A percentile compares a stretch with the other conserved stretches of the same genome.
phyloP scores from a whole-genome alignment of 2,888 invertebrate species.

The Latrodectus elegans region DNA sequence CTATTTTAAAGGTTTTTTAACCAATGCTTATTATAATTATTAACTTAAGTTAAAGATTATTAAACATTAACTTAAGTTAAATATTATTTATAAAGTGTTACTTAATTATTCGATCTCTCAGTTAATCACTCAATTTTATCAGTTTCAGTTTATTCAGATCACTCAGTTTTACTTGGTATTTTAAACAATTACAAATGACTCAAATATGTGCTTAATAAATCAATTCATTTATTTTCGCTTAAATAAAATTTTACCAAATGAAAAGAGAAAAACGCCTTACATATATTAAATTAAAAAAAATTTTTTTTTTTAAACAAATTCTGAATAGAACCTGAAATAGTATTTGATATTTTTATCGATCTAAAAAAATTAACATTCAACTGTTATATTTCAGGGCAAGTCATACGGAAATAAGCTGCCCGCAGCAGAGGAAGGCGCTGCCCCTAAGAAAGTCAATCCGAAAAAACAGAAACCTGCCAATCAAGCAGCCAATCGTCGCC shows the following conservation, averaged over 20 bases:
- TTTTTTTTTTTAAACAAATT: neutral
- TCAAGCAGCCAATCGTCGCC: conserved; percentile 35
- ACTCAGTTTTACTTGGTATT: neutral
- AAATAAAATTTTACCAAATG: neutral
- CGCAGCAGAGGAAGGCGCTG: neutral
- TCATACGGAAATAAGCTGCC: conserved; percentile 24
- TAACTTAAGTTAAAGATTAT: no score
- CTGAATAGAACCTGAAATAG: neutral
- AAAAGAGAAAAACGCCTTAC: neutral
- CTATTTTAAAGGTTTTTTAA: no score
- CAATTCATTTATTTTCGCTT: neutral
- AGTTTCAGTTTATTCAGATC: no score
- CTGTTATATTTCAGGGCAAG: conserved; percentile 23
- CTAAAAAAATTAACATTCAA: neutral
- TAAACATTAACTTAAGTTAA: no score
- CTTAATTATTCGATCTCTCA: no score
- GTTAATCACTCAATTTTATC: no score
- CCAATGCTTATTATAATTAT: no score
- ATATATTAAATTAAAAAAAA: neutral
- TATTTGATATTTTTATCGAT: neutral
- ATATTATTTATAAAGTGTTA: no score
- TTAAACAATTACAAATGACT: neutral
- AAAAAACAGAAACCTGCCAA: conserved; percentile 46
- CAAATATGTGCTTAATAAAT: neutral
- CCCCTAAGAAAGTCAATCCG: conserved; percentile 21